Evolutionary conservation across 2,113 vertebrate genomes (phyloP).

Genomic region (Nicator chloris): DNA sequence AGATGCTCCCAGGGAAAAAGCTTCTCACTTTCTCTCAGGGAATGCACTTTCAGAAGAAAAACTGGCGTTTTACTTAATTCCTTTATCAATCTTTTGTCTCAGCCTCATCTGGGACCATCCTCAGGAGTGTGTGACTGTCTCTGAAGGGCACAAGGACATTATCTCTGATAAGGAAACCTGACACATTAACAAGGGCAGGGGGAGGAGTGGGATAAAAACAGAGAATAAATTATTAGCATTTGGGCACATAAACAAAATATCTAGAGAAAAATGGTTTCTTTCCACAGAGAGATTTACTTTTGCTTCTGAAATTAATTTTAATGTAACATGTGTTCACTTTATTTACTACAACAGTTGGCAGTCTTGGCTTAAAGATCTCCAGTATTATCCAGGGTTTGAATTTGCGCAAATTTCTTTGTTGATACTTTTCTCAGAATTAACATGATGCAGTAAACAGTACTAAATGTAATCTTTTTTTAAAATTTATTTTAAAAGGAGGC

Average conservation of each 20-base stretch:
- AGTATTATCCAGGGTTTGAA: not conserved
- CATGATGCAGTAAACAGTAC: not conserved
- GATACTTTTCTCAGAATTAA: not conserved
- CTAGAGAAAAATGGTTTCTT: not conserved
- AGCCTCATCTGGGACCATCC: not conserved
- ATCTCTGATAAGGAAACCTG: not conserved
- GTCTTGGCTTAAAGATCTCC: not conserved
- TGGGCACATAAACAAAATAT: not conserved
- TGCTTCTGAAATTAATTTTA: not conserved
- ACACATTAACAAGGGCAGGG: not conserved
- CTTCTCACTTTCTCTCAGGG: not conserved
- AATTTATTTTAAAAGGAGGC: not conserved
- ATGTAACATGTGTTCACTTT: not conserved
- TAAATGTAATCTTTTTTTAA: not conserved
- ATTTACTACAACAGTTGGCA: not conserved
- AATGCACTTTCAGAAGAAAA: not conserved
- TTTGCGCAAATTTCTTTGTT: not conserved
- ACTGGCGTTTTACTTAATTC: not conserved
- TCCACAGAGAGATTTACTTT: not conserved
- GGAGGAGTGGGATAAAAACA: not conserved
- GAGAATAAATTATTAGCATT: not conserved
- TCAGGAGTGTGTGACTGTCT: accelerated
- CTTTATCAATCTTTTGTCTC: not conserved
- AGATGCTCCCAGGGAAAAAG: not conserved
- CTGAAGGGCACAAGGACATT: not conserved